Base-by-base conservation (phyloP, 2,888 invertebrate genomes). In the Odiellus spinosus region DNA sequence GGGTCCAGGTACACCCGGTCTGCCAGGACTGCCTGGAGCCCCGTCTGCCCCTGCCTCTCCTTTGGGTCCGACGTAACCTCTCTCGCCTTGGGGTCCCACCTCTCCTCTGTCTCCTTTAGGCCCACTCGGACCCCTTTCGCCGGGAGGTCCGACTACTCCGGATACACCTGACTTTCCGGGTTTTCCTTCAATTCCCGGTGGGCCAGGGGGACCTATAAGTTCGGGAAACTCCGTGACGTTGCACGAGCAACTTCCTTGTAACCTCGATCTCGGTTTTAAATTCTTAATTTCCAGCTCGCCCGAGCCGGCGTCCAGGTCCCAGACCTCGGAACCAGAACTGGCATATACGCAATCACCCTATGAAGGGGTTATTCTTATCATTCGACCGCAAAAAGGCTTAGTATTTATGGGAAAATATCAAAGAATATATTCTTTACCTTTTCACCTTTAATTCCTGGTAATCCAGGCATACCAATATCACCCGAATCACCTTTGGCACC, bases 1-100 rank as follows among this genome's bases (percentile, higher is more conserved):
- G 3, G 73, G 72, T 21, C 84, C 84, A 0, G 59, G 57, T 3
- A 54, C 53, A 3, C 62, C 67, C 6, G 71, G 67, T 11, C 4
- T 36, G 11, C 17, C 14, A 15, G 14, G 36, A 15, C 14, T 17
- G 17, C 36, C 36, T 36, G 36, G 17, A 36, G 26, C 26, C 26
- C 26, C 38, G 2, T 36, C 36, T 4, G 26, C 26, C 8, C 26
- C 26, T 8, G 26, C 26, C 26, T 26, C 26, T 26, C 26, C 26
- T 26, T 26, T 26, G 26, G 45, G 43, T 20, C 50, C 50, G 12
- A 19, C 12, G 12, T 18, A 44, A 42, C 50, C 50, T 11, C 19
- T 21, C 19, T 19, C 10, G 26, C 50, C 50, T 18, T 45, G 33
- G 34, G 40, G 34, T 12, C 50, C 50, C 3, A 44, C 15, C 6